phyloP scores from a whole-genome alignment of 2,797 vertebrate genomes.

The Premnoplex brunnescens region DNA sequence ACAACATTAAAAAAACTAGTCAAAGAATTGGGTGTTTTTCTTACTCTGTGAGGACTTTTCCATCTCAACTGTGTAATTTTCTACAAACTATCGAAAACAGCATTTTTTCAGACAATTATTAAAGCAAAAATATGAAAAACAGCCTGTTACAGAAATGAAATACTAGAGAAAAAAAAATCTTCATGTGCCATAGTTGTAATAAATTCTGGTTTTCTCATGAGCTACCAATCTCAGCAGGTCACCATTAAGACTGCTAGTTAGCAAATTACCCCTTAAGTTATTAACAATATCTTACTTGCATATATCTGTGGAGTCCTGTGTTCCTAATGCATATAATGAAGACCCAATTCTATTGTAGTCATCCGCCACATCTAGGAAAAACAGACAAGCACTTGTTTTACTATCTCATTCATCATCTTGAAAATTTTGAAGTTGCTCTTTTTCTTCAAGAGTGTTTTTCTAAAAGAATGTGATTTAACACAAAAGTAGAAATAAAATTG shows the following conservation, averaged over 20 bases:
- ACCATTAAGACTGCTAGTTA: neutral
- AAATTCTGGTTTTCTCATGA: neutral
- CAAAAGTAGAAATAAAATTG: neutral
- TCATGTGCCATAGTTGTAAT: neutral
- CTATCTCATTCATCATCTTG: neutral
- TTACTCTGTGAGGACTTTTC: neutral
- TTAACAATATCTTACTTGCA: slow-evolving; percentile 86
- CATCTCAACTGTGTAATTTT: neutral
- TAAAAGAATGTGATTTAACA: neutral
- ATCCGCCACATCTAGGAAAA: slow-evolving; percentile 87
- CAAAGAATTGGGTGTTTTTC: neutral
- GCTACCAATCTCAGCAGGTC: neutral
- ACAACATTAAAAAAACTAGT: neutral
- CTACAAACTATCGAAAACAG: neutral
- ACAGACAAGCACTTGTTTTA: slow-evolving; percentile 60
- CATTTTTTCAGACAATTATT: neutral
- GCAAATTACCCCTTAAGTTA: neutral
- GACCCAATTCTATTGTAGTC: slow-evolving; percentile 99
- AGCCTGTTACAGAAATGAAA: neutral
- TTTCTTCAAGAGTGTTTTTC: neutral
- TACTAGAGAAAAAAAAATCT: neutral
- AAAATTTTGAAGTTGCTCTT: neutral
- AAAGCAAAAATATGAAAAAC: neutral
- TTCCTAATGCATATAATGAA: slow-evolving; percentile 92
- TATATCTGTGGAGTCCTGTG: slow-evolving; percentile 95